These are phyloP conservation scores for Drosophila pectinifera DNA, from an alignment of 1,140 invertebrate species.

Conservation along the genomic window DNA sequence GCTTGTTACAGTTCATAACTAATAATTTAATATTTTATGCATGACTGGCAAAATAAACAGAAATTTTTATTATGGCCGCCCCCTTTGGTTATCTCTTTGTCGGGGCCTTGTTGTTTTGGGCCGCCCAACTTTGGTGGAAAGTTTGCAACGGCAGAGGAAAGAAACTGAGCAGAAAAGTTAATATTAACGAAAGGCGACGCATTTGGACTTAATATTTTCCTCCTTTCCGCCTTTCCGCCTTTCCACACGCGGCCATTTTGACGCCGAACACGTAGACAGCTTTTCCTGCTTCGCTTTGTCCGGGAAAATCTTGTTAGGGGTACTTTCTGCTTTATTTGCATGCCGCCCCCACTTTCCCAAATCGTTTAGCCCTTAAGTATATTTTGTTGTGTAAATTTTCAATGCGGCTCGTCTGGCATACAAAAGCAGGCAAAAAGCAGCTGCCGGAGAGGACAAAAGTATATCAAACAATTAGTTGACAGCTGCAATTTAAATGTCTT, in stretches of 20 bases:
- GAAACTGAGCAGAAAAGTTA: constrained; percentile 81
- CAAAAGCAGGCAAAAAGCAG: constrained; percentile 66
- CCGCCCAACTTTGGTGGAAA: constrained; percentile 57
- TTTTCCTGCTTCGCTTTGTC: constrained; percentile 61
- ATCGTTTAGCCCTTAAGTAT: constrained; percentile 56
- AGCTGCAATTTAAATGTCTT: constrained; percentile 36
- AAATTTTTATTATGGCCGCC: constrained; percentile 51
- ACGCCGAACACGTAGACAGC: constrained; percentile 75
- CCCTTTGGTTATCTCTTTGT: constrained; percentile 42
- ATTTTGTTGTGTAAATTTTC: constrained; percentile 77
- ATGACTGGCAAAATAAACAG: constrained; percentile 79
- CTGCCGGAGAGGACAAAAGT: constrained; percentile 29
- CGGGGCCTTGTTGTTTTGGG: constrained; percentile 23
- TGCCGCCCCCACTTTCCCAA: constrained; percentile 34
- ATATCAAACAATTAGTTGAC: constrained; percentile 36
- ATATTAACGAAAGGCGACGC: constrained; percentile 78
- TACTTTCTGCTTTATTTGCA: constrained; percentile 55
- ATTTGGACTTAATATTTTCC: constrained; percentile 73
- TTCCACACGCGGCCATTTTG: constrained; percentile 62
- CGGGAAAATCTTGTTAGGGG: constrained; percentile 72
- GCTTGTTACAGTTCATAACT: constrained; percentile 64
- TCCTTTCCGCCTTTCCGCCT: too few relatives aligned
- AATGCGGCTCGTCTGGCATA: constrained; percentile 59
- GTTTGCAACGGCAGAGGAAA: constrained; percentile 43
- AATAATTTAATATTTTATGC: constrained; percentile 84